Evolutionary conservation across 2,797 vertebrate species (phyloP).

Genomic region (Tokudaia muenninki): DNA sequence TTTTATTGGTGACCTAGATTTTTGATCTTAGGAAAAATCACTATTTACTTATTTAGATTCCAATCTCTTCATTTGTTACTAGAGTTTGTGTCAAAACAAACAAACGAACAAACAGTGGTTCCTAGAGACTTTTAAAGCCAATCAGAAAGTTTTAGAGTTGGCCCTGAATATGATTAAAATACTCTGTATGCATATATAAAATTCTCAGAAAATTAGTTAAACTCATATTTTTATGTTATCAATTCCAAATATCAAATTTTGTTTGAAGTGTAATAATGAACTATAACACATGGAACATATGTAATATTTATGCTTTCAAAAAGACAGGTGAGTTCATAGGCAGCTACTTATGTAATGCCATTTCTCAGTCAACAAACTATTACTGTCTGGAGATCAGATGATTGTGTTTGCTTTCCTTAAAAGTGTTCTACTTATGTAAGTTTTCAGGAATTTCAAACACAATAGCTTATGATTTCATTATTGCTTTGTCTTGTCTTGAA

Average conservation of each 20-base stretch:
- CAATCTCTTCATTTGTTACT: neutral
- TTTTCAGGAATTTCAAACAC: neutral
- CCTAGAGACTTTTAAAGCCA: neutral
- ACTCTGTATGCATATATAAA: neutral
- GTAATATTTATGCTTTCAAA: neutral
- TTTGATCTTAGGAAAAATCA: conserved; percentile 3
- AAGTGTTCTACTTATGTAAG: neutral
- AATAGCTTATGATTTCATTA: neutral
- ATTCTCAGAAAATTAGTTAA: neutral
- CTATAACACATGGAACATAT: neutral
- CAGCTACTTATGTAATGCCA: neutral
- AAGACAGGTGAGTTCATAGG: neutral
- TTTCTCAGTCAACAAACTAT: neutral
- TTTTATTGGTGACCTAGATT: neutral
- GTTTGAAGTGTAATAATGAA: neutral
- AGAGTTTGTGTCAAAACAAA: neutral
- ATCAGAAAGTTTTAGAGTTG: neutral
- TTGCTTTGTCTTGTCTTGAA: neutral
- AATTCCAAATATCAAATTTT: conserved; percentile 12
- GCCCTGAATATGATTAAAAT: neutral
- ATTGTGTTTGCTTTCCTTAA: neutral
- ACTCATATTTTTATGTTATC: neutral
- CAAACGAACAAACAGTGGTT: neutral
- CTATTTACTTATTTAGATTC: neutral
- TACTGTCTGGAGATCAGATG: neutral